Evolutionary conservation across 2,888 invertebrate species (phyloP), one percentile per base, ranked within the genome.

Genomic region (Lithophane socia): DNA sequence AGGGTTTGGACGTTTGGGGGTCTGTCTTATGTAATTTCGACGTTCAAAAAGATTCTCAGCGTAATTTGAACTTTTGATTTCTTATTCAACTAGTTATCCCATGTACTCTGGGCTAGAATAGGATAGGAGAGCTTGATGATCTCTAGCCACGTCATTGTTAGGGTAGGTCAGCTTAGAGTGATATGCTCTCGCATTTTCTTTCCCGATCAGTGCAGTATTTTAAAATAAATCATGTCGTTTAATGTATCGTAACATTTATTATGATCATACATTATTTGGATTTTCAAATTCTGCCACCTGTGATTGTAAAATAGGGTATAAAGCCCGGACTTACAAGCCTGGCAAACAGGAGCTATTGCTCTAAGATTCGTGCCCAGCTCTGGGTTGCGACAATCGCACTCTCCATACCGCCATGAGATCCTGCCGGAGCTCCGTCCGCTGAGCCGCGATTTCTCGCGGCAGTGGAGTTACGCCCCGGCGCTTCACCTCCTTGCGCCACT

Each of bases 281-380:
- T 16, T 13, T 9, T 18, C 13, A 29, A 29, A 18, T 21, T 49
- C 8, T 7, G 0, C 47, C 49, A 24, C 16, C 24, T 42, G 16
- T 61, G 16, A 16, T 75, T 44, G 47, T 42, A 71, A 49, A 16
- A 61, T 24, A 42, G 24, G 2, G 10, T 12, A 37, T 37, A 37
- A 4, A 37, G 5, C 5, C 16, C 4, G 29, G 10, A 37, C 42
- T 29, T 8, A 3, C 13, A 18, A 24, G 24, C 21, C 24, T 3
- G 18, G 60, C 24, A 64, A 60, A n/a, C 47, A 52, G 29, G 9
- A 74, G 42, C 21, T 54, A 75, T 67, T 44, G 24, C 5, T n/a
- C 37, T 9, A 68, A 69, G 68, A 79, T 72, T 61, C n/a, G n/a
- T n/a, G n/a, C n/a, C n/a, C n/a, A n/a, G n/a, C n/a, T n/a, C n/a